Conservation (phyloP, 2,888 invertebrate species). For the Yponomeuta sedellus region DNA sequence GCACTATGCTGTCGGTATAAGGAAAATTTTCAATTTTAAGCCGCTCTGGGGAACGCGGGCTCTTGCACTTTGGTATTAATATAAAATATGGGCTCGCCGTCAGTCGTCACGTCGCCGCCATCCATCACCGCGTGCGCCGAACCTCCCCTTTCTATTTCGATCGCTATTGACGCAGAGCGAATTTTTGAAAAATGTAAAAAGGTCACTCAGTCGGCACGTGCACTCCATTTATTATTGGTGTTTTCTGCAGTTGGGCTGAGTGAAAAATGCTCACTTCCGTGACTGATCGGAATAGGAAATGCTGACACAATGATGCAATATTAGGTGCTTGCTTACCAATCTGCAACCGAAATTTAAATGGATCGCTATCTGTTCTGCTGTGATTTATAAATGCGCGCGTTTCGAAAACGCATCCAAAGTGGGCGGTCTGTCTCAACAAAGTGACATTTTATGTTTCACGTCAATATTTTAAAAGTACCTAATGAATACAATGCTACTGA, state of each 20-base stretch:
- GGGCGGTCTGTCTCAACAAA: no score
- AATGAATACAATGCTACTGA: no score
- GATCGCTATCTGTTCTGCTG: background rate
- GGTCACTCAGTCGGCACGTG: conserved; percentile 64
- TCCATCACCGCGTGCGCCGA: conserved; percentile 59
- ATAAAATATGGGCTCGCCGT: conserved; percentile 61
- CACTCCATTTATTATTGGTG: conserved; percentile 50
- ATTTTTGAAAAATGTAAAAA: conserved; percentile 76
- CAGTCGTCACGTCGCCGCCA: conserved; percentile 69
- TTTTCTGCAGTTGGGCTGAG: conserved; percentile 13
- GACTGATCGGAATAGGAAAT: background rate
- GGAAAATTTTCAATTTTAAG: conserved; percentile 74
- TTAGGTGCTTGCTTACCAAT: background rate
- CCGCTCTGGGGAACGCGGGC: conserved; percentile 38
- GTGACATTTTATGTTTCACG: no score
- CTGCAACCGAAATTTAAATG: background rate
- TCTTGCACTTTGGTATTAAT: conserved; percentile 59
- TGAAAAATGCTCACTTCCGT: conserved; percentile 1
- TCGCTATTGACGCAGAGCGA: conserved; percentile 57
- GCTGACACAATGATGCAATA: background rate
- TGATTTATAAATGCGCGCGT: background rate
- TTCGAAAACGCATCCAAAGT: no score
- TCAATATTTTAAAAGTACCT: no score
- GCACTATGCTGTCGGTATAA: conserved; percentile 32
- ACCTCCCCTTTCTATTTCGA: conserved; percentile 28